Evolutionary conservation across 2,888 invertebrate species (phyloP), one percentile per base, ranked within the genome.

Genomic region (Oxytorus armatus): DNA sequence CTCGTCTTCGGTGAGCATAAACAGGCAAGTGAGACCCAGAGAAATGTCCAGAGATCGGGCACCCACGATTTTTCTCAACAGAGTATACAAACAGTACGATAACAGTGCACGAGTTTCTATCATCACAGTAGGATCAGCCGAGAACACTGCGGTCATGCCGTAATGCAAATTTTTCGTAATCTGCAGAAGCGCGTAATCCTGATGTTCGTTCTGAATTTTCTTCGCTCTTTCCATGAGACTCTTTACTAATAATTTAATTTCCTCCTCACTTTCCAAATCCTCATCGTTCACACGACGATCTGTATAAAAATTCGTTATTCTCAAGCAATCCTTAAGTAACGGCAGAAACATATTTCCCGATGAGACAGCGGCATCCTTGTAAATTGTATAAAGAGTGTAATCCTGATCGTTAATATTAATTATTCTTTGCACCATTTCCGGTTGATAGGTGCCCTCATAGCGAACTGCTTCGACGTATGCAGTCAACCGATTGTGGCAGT

Each of bases 11-110:
- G 86, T 85, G 11, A 90, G 79, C 74, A 90, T 86, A 61, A 92
- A 88, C 8, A 92, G 85, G 75, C 89, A 90, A 16, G 85, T 86
- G 33, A 92, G 86, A 11, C 92, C 90, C 16, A 92, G 85, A 49
- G 89, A 87, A 11, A 87, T 79, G 83, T 93, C 92, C 47, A 93
- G 87, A 23, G 86, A 81, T 49, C 89, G 86, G 1, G 88, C 83
- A 10, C 88, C 87, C n/a, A 92, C 83, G 4, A 92, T 83, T 81
- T 91, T 91, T 66, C 89, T 88, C 18, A 93, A 78, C 55, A 93
- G 77, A 29, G 86, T 86, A 3, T 81, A 85, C n/a, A 89, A 39
- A 55, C 89, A 90, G 25, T 85, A 83, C 3, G 79, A 68, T 23
- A 89, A 85, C 11, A 90, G 59, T 10, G 77, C 51, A 77, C 85